Evolutionary conservation across 2,797 vertebrate species (phyloP).

Genomic region (Falco cherrug): DNA sequence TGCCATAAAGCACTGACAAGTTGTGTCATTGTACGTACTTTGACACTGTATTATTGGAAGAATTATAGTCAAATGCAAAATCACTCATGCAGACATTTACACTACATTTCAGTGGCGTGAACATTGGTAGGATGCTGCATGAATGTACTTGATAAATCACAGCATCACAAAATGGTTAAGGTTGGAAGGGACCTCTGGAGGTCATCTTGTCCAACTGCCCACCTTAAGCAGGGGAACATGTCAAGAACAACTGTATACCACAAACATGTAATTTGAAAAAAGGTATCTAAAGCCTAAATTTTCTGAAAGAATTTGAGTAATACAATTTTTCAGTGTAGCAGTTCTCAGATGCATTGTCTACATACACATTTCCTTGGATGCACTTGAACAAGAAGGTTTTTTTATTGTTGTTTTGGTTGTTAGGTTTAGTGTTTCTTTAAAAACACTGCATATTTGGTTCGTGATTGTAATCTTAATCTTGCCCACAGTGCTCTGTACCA

Average conservation of each 20-base stretch:
- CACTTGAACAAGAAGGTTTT: neutral
- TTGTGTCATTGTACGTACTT: neutral
- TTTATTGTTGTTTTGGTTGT: neutral
- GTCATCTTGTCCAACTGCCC: neutral
- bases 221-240: neutral
- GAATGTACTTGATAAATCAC: neutral
- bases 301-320: neutral
- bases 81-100: neutral
- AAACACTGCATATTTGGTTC: neutral
- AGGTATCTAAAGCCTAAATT: neutral
- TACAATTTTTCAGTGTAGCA: neutral
- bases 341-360: neutral
- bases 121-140: neutral
- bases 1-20: neutral
- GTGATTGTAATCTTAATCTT: neutral
- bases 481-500: neutral
- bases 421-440: neutral
- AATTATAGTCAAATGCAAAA: neutral
- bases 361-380: rapidly evolving
- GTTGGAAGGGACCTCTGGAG: neutral
- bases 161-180: neutral
- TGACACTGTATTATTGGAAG: neutral
- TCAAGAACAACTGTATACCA: neutral
- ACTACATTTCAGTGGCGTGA: neutral
- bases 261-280: neutral